A percentile compares a stretch with the other conserved stretches of the same genome.
Evolutionary conservation across 2,113 vertebrate species (phyloP).

Genomic region (Elephantulus edwardii): DNA sequence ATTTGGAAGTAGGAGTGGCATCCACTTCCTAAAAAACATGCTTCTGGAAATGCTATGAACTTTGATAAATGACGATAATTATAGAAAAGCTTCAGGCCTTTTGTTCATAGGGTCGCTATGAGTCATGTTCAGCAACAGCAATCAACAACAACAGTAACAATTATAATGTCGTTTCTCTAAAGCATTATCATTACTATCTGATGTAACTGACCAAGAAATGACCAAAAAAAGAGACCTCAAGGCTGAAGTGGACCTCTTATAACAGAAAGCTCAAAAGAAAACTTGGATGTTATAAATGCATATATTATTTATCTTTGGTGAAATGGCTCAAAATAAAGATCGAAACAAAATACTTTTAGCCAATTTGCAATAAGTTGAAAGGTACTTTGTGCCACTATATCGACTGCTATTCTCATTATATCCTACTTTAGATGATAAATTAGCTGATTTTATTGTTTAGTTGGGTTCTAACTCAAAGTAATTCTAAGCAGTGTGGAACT

Average conservation of each 20-base stretch:
- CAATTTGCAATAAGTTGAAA: neutral
- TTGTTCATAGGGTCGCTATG: too few species aligned
- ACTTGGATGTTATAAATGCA: neutral
- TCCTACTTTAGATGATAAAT: neutral
- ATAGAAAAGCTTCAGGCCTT: too few species aligned
- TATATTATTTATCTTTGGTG: slow-evolving; percentile 14
- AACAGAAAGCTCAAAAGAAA: neutral
- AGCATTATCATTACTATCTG: neutral
- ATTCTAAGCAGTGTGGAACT: neutral
- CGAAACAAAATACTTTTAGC: neutral
- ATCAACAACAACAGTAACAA: too few species aligned
- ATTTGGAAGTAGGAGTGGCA: too few species aligned
- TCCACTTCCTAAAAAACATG: too few species aligned
- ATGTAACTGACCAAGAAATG: too few species aligned
- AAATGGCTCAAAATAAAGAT: neutral
- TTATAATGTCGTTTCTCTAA: neutral
- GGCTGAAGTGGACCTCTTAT: too few species aligned
- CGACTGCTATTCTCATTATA: neutral
- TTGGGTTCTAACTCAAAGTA: neutral
- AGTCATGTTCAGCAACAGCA: too few species aligned
- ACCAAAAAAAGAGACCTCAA: too few species aligned
- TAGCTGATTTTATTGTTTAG: neutral
- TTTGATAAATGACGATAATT: too few species aligned
- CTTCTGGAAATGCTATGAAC: too few species aligned
- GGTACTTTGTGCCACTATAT: neutral